Conservation (phyloP, 2,113 vertebrate species). For the Crotalus horridus region DNA sequence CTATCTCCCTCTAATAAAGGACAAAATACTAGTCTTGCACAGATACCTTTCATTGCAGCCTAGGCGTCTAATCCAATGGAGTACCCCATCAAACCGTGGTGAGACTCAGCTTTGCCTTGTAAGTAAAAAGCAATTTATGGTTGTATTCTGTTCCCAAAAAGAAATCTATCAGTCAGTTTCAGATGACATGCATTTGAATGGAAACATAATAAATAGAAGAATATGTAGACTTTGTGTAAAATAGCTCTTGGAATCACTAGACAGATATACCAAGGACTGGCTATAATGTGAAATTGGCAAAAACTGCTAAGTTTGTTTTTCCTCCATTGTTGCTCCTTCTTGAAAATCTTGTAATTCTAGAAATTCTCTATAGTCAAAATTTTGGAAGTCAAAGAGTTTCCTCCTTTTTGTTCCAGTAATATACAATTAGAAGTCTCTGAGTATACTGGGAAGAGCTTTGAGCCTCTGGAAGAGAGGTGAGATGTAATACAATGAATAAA, state of each 20-base stretch:
- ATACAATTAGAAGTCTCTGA: not conserved
- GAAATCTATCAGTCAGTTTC: not conserved
- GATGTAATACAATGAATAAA: not conserved
- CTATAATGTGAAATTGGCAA: not conserved
- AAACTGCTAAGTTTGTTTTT: not conserved
- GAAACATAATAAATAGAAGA: not conserved
- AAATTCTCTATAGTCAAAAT: not conserved
- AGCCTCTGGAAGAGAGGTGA: not conserved
- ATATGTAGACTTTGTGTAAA: not conserved
- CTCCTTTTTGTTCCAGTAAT: not conserved
- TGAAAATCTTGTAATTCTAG: not conserved
- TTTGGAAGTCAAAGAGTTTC: not conserved
- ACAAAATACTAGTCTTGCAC: too few relatives aligned
- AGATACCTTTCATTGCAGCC: too few relatives aligned
- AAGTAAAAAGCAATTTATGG: too few relatives aligned
- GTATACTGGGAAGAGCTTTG: not conserved
- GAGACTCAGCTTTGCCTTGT: too few relatives aligned
- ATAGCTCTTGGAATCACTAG: not conserved
- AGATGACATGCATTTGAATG: not conserved
- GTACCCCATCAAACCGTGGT: too few relatives aligned
- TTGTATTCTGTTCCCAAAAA: too few relatives aligned
- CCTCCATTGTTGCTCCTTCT: not conserved
- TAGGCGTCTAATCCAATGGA: too few relatives aligned
- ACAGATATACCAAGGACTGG: not conserved
- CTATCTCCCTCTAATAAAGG: too few relatives aligned